Base-by-base conservation (phyloP, 2,113 vertebrate species). In the Pelusios castaneus region DNA sequence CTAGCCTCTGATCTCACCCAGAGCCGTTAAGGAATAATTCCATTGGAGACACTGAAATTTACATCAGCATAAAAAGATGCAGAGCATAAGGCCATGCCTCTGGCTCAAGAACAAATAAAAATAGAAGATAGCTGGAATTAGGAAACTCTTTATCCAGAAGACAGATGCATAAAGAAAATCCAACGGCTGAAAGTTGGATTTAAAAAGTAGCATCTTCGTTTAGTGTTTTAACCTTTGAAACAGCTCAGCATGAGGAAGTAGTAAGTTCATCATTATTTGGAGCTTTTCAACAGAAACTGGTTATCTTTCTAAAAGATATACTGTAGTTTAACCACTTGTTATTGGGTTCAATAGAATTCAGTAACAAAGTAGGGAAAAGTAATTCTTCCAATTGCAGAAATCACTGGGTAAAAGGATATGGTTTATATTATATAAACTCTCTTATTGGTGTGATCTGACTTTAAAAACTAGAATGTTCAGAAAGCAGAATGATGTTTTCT, bases 11-110 rank as follows among this genome's bases (percentile, higher is more conserved):
- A 24, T 91, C 92, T 95, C 80, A 27, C 63, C 84, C 60, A 81
- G 93, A 95, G 86, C 86, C 87, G 24, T 82, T 95, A 90, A 90
- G 51, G 86, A 95, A 92, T 92, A 94, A 94, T 95, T 91, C 81
- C 34, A 67, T 10, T 14, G 34, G 19, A 21, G 93, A 88, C 84
- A 90, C 80, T 78, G 79, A 87, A 92, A 93, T 95, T 84, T 93
- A 85, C 85, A 88, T 41, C 76, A 92, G 4, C 81, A 29, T 51
- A 54, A 67, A 75, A 73, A 45, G 70, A 77, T 55, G 43, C 17
- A 82, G 84, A 51, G 60, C 56, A 51, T 29, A 56, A 87, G 70
- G 73, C 70, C 77, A 92, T 80, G 87, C 83, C 87, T 94, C 55
- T 89, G 60, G 84, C 87, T 91, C 51, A 90, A 92, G 78, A 78